Base-by-base conservation (phyloP, 2,888 invertebrate species). In the Sarcophaga variegata region DNA sequence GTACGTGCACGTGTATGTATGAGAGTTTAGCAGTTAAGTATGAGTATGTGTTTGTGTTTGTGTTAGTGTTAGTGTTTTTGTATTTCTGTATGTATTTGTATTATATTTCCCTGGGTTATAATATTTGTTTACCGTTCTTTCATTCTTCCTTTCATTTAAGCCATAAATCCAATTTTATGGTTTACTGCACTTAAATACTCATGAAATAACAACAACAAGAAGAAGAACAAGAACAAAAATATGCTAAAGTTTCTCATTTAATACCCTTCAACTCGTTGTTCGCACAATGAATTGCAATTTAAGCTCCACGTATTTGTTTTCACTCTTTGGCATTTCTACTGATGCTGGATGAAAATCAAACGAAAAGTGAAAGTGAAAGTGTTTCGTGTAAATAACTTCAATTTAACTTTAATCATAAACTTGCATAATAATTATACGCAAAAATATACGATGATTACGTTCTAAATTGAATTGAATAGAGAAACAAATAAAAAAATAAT, bases 111-210 rank as follows among this genome's bases (percentile, higher is more conserved):
- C 63, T 27, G 74, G 72, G 54, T 37, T 47, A 67, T 54, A 76
- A 75, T 82, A 79, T 82, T 77, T 83, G 54, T 83, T 86, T 83
- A 86, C 62, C 49, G 63, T 81, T 80, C 76, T 83, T 54, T 14
- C 54, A 62, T 81, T 80, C 76, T 83, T 54, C 4, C 54, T 54
- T 80, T 83, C 60, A 27, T 49, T 83, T 78, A 67, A 72, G 62
- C 77, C 60, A 83, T 83, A 72, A 83, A 83, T 83, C 72, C 78
- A 83, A 78, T 72, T 83, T 78, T 62, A 83, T 78, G 78, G 60
- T 62, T 78, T 62, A 54, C 22, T 78, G 49, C 83, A 71, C 47
- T 71, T 63, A 77, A 77, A 70, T 17, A 54, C 54, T 54, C 54
- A 76, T 63, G 54, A 49, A 70, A 47, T 3, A 72, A 22, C 45